Conservation (phyloP, 2,797 vertebrate species). For the Pseudochirops corinnae region DNA sequence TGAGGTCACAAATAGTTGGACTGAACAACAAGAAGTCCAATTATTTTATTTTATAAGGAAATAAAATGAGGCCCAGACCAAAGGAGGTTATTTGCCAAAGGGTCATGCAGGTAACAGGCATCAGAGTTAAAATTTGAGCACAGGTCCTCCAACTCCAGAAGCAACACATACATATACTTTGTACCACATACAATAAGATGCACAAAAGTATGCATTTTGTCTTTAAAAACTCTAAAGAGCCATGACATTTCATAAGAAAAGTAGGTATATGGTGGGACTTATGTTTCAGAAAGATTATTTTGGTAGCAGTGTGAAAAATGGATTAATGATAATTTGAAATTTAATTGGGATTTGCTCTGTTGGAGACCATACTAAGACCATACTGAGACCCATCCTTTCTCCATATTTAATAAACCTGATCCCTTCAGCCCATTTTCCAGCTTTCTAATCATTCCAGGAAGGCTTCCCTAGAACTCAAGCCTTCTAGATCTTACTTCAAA, state of each 20-base stretch:
- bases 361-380: not conserved
- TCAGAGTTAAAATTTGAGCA: not conserved
- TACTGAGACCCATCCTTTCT: slow-evolving; percentile 33
- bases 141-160: not conserved
- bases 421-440: slow-evolving; percentile 64
- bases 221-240: not conserved
- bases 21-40: not conserved
- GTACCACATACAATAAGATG: not conserved
- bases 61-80: not conserved
- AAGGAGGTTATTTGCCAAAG: not conserved
- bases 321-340: slow-evolving; percentile 60
- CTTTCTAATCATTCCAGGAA: slow-evolving; percentile 64
- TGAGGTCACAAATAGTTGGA: not conserved
- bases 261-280: not conserved
- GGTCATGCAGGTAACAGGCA: not conserved
- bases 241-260: not conserved
- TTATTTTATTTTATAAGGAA: not conserved
- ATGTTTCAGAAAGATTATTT: not conserved
- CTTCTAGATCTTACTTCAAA: slow-evolving; percentile 67
- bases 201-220: not conserved
- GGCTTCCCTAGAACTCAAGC: slow-evolving; percentile 57
- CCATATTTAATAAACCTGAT: slow-evolving; percentile 60
- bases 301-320: not conserved
- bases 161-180: not conserved
- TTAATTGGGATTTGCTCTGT: slow-evolving; percentile 60